A percentile compares a stretch with the other conserved stretches of the same genome.
phyloP scores from a whole-genome alignment of 2,113 vertebrate genomes.

The Pogona vitticeps region DNA sequence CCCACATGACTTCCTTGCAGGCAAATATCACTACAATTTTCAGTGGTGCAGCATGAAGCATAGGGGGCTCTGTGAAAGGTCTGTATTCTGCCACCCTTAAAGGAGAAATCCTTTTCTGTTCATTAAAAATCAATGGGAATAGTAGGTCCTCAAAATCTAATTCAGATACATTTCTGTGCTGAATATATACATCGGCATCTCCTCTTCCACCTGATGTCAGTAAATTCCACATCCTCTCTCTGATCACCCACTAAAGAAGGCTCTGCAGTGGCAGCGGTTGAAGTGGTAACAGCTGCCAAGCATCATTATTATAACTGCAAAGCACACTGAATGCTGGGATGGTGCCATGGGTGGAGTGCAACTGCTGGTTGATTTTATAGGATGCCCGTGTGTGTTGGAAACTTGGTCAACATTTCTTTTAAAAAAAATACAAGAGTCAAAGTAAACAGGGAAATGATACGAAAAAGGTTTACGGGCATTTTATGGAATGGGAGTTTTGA shows the following conservation, averaged over 20 bases:
- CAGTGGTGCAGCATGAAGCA: no score
- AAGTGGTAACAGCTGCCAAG: neutral
- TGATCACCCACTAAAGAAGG: neutral
- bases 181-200: constrained; percentile 12
- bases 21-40: no score
- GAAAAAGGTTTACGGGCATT: constrained; percentile 60
- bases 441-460: constrained; percentile 70
- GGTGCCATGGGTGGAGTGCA: constrained; percentile 42
- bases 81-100: no score
- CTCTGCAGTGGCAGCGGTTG: constrained; percentile 1
- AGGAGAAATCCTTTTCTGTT: neutral
- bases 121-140: neutral
- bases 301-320: neutral
- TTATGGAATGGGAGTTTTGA: constrained; percentile 45
- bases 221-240: neutral
- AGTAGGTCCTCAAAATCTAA: neutral
- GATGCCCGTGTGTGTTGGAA: constrained; percentile 62
- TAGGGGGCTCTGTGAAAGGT: no score
- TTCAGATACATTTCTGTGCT: constrained; percentile 15
- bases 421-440: constrained; percentile 63
- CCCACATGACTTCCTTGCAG: no score
- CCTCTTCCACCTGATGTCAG: neutral
- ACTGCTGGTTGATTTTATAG: constrained; percentile 57
- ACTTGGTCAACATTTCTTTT: constrained; percentile 52
- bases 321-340: constrained; percentile 34